Conservation (phyloP, 2,113 vertebrate genomes). For the Stictonetta naevosa region DNA sequence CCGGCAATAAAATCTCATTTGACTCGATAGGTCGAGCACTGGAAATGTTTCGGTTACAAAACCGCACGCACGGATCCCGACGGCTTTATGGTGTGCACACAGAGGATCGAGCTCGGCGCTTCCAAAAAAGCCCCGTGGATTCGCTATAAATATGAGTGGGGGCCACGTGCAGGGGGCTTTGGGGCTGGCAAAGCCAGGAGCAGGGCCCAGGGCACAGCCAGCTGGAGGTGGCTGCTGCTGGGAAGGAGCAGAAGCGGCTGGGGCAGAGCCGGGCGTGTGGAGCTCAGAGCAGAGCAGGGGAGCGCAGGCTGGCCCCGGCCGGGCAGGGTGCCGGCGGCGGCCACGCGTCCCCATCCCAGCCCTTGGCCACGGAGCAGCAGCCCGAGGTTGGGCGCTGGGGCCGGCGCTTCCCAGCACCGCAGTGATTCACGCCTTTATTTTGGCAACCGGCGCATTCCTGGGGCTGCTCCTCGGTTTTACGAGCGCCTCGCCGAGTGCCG, state of each 20-base stretch:
- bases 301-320: neutral
- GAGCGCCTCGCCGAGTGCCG: rapidly evolving
- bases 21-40: rapidly evolving
- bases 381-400: neutral
- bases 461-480: neutral
- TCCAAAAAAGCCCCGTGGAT: neutral
- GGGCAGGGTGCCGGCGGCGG: neutral
- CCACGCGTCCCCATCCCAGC: rapidly evolving
- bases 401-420: neutral
- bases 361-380: neutral
- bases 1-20: neutral
- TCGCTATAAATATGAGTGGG: rapidly evolving
- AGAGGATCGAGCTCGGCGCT: neutral
- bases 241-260: neutral
- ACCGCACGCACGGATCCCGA: neutral
- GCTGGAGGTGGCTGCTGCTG: neutral
- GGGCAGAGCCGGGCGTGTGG: neutral
- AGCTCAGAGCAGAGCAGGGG: rapidly evolving
- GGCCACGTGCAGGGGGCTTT: neutral
- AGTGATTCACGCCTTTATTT: neutral
- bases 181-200: neutral
- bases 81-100: neutral
- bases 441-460: conserved; percentile 14
- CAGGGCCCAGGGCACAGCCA: neutral
- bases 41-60: neutral